Conservation (phyloP, 2,888 invertebrate species). For the Apamea monoglypha region DNA sequence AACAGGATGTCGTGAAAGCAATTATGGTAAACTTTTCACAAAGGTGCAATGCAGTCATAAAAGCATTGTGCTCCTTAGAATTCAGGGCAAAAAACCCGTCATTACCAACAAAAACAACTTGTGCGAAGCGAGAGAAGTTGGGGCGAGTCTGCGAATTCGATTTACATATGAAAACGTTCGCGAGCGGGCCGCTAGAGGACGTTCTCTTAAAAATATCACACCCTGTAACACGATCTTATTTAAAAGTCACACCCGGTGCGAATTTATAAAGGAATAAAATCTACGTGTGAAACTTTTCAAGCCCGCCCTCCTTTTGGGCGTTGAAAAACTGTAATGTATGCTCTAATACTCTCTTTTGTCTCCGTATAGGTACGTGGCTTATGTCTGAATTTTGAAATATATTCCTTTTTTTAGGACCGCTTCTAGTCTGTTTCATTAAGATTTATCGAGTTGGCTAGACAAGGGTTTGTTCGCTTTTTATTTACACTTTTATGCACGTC, state of each 20-base stretch:
- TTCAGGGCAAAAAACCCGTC: constrained; percentile 67
- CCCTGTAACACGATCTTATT: constrained; percentile 81
- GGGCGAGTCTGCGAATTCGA: constrained; percentile 71
- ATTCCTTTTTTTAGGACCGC: constrained; percentile 37
- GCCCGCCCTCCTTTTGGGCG: constrained; percentile 42
- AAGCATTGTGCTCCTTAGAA: constrained; percentile 69
- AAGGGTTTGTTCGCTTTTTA: constrained; percentile 45
- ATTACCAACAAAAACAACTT: constrained; percentile 71
- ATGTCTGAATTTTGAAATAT: constrained; percentile 38
- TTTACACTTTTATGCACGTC: constrained; percentile 36
- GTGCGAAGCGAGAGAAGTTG: constrained; percentile 58
- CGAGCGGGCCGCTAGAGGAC: constrained; percentile 72
- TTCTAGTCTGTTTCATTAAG: constrained; percentile 58
- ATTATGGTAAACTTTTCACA: constrained; percentile 70
- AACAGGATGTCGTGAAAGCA: constrained; percentile 69
- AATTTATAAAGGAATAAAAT: constrained; percentile 77
- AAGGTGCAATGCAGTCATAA: constrained; percentile 71
- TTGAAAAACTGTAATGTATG: constrained; percentile 70
- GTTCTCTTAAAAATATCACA: constrained; percentile 74
- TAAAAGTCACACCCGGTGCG: constrained; percentile 82
- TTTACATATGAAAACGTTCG: constrained; percentile 82
- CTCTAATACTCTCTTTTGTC: constrained; percentile 67
- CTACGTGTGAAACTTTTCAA: constrained; percentile 70
- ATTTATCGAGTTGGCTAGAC: constrained; percentile 64
- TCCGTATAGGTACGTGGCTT: constrained; percentile 66